phyloP scores from a whole-genome alignment of 2,797 vertebrate genomes.

The Momotus momota region DNA sequence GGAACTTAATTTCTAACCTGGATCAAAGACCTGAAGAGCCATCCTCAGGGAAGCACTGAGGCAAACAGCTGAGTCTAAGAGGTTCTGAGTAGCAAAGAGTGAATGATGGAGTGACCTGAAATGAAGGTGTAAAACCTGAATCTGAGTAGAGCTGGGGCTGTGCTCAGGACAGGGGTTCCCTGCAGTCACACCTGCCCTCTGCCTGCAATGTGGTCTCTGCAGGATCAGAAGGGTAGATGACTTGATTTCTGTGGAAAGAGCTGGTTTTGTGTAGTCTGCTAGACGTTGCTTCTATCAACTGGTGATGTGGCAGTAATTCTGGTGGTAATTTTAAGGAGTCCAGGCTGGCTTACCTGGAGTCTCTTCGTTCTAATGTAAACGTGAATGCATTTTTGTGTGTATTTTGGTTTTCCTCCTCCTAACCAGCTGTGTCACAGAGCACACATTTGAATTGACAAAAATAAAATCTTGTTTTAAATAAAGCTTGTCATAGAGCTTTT shows the following conservation, averaged over 20 bases:
- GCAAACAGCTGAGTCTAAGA: neutral
- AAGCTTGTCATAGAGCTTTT: neutral
- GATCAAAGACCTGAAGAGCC: neutral
- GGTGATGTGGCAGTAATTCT: neutral
- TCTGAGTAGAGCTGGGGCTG: neutral
- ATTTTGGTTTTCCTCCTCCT: neutral
- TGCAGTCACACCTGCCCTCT: neutral
- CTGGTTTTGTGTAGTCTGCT: neutral
- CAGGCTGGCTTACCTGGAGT: neutral
- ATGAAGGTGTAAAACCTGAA: neutral
- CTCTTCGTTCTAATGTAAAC: neutral
- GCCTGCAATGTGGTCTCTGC: neutral
- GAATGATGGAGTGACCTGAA: neutral
- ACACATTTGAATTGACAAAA: neutral
- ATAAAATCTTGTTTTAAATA: neutral
- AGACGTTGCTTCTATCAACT: neutral
- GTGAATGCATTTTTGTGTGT: rapidly evolving
- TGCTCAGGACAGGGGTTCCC: neutral
- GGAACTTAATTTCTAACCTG: neutral
- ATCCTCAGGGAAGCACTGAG: neutral
- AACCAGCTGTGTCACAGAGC: neutral
- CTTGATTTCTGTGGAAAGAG: neutral
- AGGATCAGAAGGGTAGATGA: neutral
- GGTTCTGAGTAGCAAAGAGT: neutral
- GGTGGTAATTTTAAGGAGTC: neutral